phyloP scores from a whole-genome alignment of 2,113 vertebrate species.

The Nothocercus julius region DNA sequence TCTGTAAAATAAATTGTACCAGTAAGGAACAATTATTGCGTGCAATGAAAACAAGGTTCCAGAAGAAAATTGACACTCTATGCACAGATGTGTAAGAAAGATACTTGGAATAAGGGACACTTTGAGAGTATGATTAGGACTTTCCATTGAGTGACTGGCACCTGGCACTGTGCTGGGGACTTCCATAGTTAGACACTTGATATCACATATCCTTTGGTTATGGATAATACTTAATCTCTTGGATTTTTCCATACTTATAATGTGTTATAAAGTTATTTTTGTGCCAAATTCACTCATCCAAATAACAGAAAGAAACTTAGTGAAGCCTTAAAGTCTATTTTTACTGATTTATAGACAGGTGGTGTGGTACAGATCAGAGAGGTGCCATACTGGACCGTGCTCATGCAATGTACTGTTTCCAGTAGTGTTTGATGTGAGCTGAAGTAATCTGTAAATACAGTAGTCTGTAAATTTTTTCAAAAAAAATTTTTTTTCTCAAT shows the following conservation, averaged over 20 bases:
- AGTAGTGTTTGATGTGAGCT: not conserved
- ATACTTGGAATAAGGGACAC: not conserved
- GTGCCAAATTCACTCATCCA: not conserved
- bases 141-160: not conserved
- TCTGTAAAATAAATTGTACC: not conserved
- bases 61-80: not conserved
- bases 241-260: not conserved
- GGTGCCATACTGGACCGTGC: accelerated
- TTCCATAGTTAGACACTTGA: not conserved
- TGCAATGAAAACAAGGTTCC: not conserved
- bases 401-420: not conserved
- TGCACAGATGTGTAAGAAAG: not conserved
- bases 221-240: not conserved
- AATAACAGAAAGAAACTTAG: not conserved
- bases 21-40: not conserved
- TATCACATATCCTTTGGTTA: not conserved
- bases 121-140: not conserved
- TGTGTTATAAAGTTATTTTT: not conserved
- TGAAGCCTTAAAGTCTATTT: not conserved
- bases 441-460: not conserved
- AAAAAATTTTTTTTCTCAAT: not conserved
- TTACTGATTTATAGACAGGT: not conserved
- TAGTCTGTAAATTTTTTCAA: not conserved
- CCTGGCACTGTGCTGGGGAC: not conserved
- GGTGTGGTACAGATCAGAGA: not conserved